A percentile compares a stretch with the other conserved stretches of the same genome.
These are phyloP conservation scores for Acrocephalus kingi DNA, from an alignment of 2,113 vertebrate genomes.

Conservation along the genomic window DNA sequence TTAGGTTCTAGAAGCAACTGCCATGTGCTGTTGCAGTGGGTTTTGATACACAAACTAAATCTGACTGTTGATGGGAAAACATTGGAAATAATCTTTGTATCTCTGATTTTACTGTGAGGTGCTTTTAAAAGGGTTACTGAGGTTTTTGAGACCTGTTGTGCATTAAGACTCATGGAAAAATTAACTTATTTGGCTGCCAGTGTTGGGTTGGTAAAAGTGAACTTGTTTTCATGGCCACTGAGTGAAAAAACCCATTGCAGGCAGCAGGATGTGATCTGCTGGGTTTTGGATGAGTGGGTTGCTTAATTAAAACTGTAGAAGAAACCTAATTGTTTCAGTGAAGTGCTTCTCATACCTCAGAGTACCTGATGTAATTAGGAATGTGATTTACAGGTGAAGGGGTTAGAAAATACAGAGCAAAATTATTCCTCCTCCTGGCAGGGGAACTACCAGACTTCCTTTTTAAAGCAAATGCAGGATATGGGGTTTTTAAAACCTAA, in stretches of 20 bases:
- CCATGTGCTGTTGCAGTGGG: accelerated
- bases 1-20: not conserved
- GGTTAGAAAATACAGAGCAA: not conserved
- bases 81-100: not conserved
- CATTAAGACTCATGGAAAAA: not conserved
- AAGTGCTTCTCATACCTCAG: not conserved
- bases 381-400: conserved; percentile 22
- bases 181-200: not conserved
- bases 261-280: not conserved
- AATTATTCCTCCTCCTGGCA: not conserved
- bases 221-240: not conserved
- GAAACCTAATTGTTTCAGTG: not conserved
- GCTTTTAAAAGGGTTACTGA: not conserved
- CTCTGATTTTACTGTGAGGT: not conserved
- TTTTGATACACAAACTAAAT: not conserved
- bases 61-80: not conserved
- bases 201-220: not conserved
- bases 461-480: not conserved
- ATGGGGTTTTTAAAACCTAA: not conserved
- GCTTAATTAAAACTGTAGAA: conserved; percentile 34
- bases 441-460: not conserved
- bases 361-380: not conserved
- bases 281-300: not conserved
- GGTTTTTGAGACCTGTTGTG: not conserved
- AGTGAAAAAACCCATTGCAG: not conserved